A percentile compares a stretch with the other conserved stretches of the same genome.
These are phyloP conservation scores for Acrocephalus scirpaceus DNA, from an alignment of 2,797 vertebrate genomes.

Conservation along the genomic window DNA sequence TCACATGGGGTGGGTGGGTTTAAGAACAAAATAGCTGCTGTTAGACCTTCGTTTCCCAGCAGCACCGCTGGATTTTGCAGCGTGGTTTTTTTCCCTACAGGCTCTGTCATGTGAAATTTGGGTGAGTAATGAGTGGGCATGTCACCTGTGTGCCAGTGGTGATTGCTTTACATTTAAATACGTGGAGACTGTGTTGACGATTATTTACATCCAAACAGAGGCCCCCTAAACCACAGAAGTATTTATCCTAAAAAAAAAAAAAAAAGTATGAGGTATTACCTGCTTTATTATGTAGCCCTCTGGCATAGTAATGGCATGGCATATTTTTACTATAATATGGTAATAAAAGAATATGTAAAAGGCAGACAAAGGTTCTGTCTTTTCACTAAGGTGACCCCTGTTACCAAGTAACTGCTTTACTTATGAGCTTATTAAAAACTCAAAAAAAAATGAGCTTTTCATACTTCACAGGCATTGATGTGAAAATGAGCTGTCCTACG, in stretches of 20 bases:
- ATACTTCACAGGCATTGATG: conserved; percentile 86
- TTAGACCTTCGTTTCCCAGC: conserved; percentile 6
- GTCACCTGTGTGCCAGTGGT: background rate
- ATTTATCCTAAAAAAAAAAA: conserved; percentile 59
- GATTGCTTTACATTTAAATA: conserved; percentile 48
- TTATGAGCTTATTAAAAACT: conserved; percentile 89
- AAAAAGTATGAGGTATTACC: conserved; percentile 56
- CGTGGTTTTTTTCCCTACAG: background rate
- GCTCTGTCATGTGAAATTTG: background rate
- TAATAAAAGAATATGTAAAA: conserved; percentile 85
- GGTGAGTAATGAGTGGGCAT: conserved; percentile 7
- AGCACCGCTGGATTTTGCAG: background rate
- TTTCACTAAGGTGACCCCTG: conserved; percentile 86
- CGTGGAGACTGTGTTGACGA: background rate
- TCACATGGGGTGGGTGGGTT: conserved; percentile 1
- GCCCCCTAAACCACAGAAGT: conserved; percentile 36
- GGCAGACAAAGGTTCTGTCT: conserved; percentile 82
- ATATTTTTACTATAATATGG: conserved; percentile 83
- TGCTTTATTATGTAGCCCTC: conserved; percentile 80
- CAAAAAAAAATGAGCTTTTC: conserved; percentile 84
- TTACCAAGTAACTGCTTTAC: conserved; percentile 87
- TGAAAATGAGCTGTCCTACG: conserved; percentile 85
- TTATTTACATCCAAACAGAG: conserved; percentile 65
- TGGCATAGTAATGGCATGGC: conserved; percentile 76
- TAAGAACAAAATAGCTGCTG: conserved; percentile 57